A percentile compares a stretch with the other conserved stretches of the same genome.
Evolutionary conservation across 1,140 invertebrate genomes (phyloP).

Genomic region (Ridgeia piscesae): DNA sequence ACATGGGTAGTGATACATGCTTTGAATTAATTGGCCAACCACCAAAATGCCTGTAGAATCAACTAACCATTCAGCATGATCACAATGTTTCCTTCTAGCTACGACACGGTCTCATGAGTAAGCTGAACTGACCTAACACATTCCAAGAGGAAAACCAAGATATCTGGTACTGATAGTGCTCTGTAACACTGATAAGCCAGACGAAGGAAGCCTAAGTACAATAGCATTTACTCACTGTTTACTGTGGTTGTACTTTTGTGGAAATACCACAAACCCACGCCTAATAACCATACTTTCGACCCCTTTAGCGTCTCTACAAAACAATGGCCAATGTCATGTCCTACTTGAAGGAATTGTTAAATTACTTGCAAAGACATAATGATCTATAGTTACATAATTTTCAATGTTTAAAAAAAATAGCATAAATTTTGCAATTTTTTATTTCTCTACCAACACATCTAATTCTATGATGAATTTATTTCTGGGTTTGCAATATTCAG

Average conservation of each 20-base stretch:
- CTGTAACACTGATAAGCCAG: not conserved
- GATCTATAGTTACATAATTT: not conserved
- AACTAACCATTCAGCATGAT: not conserved
- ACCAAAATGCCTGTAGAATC: not conserved
- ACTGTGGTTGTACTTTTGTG: not conserved
- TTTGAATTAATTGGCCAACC: not conserved
- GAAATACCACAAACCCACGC: not conserved
- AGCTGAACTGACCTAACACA: not conserved
- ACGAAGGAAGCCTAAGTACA: not conserved
- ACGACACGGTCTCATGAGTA: not conserved
- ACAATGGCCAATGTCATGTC: not conserved
- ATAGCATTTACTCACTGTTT: not conserved
- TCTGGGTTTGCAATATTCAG: not conserved
- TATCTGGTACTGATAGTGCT: not conserved
- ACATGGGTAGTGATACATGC: too few species aligned
- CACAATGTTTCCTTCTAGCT: not conserved
- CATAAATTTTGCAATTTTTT: too few species aligned
- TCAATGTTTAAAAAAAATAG: too few species aligned
- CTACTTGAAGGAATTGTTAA: not conserved
- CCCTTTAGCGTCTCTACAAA: not conserved
- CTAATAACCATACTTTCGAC: not conserved
- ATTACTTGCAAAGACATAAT: not conserved
- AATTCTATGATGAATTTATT: not conserved
- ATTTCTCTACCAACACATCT: too few species aligned
- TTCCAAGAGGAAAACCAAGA: not conserved